phyloP scores from a whole-genome alignment of 2,113 vertebrate species.

The Gopherus flavomarginatus region DNA sequence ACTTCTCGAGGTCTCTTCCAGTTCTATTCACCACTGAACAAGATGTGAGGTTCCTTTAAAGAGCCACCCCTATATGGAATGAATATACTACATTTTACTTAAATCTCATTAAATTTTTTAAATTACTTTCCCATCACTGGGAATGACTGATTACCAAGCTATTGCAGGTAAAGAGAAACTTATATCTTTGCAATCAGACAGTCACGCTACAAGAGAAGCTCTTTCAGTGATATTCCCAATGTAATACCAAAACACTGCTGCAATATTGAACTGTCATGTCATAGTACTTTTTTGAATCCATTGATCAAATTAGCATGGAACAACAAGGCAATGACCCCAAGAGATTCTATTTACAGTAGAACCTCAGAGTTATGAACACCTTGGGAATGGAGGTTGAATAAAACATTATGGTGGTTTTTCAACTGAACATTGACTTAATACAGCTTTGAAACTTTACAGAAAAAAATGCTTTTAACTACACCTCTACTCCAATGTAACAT shows the following conservation, averaged over 20 bases:
- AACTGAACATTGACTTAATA: no score
- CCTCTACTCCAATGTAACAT: no score
- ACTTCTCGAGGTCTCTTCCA: neutral
- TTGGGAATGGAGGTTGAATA: no score
- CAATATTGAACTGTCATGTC: accelerated
- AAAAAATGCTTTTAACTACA: no score
- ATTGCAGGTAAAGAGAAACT: neutral
- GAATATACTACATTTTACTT: neutral
- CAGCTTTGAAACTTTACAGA: no score
- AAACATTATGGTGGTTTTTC: no score
- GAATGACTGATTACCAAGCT: neutral
- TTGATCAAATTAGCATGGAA: neutral
- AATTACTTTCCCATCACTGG: no score
- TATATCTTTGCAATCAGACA: neutral
- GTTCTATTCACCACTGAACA: neutral
- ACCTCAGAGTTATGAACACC: no score
- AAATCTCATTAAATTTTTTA: neutral
- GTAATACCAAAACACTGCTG: accelerated
- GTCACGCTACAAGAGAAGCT: neutral
- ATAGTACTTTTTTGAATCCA: accelerated
- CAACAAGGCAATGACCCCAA: neutral
- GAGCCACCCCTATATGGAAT: no score
- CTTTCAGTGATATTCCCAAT: accelerated
- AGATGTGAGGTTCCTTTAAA: no score
- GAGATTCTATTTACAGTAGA: neutral